Evolutionary conservation across 2,888 invertebrate species (phyloP).

Genomic region (Napeogenes sylphis): DNA sequence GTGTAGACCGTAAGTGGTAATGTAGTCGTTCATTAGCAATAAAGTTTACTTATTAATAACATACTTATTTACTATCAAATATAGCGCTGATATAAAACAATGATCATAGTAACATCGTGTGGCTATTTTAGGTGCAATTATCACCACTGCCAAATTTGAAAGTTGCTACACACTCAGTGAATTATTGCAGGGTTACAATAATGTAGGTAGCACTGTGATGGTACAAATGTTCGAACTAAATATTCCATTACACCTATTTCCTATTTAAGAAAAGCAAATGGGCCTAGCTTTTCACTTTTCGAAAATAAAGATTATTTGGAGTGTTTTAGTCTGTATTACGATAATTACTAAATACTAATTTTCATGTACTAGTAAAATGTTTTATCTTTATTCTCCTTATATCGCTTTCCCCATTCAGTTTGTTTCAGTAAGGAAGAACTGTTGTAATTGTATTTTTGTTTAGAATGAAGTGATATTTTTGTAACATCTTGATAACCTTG

Average conservation of each 20-base stretch:
- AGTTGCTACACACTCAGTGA: constrained; percentile 4
- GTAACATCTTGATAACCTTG: constrained; percentile 16
- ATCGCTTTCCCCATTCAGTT: no score
- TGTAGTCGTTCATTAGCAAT: background rate
- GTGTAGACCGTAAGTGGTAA: background rate
- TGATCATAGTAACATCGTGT: background rate
- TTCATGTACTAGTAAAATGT: no score
- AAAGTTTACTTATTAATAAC: background rate
- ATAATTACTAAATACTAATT: no score
- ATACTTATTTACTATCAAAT: background rate
- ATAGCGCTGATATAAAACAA: background rate
- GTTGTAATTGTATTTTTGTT: background rate
- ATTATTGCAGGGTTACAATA: constrained; percentile 3
- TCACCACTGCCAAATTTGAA: constrained; percentile 3
- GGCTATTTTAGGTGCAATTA: constrained; percentile 5
- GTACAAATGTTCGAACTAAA: background rate
- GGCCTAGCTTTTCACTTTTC: background rate
- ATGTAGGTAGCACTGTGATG: background rate
- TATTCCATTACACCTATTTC: background rate
- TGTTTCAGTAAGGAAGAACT: background rate
- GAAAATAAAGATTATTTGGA: background rate
- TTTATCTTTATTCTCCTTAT: no score
- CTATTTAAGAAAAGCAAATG: background rate
- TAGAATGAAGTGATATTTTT: constrained; percentile 17
- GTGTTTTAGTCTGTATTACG: background rate